phyloP scores from a whole-genome alignment of 1,140 invertebrate species.

The Eubasilissa regina region DNA sequence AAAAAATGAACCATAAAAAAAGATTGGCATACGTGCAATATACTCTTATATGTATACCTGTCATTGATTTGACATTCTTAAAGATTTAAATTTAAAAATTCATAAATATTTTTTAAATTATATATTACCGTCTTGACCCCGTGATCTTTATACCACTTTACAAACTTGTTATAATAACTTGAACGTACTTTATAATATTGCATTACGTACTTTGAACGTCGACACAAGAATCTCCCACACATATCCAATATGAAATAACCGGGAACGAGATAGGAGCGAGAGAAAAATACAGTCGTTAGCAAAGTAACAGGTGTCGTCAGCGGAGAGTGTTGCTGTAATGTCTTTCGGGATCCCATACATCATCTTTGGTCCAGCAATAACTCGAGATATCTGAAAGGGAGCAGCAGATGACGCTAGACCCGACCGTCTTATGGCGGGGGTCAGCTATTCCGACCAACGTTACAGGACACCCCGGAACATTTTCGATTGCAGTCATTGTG shows the following conservation, averaged over 20 bases:
- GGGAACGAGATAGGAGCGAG: background rate
- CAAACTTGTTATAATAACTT: no score
- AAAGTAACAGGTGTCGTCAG: conserved; percentile 41
- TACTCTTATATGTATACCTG: no score
- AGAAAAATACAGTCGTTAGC: conserved; percentile 37
- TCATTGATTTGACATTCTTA: no score
- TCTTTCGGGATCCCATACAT: conserved; percentile 41
- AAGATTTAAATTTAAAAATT: no score
- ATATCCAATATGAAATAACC: background rate
- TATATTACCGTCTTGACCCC: no score
- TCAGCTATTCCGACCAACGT: background rate
- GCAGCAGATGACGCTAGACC: conserved; percentile 17
- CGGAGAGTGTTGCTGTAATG: conserved; percentile 25
- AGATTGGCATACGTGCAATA: no score
- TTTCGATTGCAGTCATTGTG: no score
- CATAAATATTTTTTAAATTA: no score
- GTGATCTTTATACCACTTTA: no score
- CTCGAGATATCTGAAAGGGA: background rate
- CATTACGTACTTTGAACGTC: background rate
- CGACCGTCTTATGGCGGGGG: conserved; percentile 5
- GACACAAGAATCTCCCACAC: background rate
- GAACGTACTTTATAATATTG: no score
- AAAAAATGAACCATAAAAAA: no score
- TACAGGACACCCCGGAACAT: background rate
- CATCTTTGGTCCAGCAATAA: conserved; percentile 39